These are phyloP conservation scores for Heliconius ethilla DNA, from an alignment of 2,888 invertebrate genomes.

Conservation along the genomic window DNA sequence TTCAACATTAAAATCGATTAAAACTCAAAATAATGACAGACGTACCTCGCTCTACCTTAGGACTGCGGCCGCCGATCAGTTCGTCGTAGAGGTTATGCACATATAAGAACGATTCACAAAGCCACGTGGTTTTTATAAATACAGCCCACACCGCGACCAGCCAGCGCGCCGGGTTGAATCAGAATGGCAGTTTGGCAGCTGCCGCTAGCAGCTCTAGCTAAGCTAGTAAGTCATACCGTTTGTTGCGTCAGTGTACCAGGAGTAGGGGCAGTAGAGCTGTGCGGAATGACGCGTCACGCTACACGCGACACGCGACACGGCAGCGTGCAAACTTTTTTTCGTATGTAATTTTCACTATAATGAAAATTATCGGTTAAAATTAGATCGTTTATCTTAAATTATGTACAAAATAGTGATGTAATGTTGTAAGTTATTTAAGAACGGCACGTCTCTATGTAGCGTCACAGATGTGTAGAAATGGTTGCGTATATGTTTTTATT, in stretches of 20 bases:
- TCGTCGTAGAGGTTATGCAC: constrained; percentile 51
- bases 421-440: not conserved
- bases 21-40: constrained; percentile 31
- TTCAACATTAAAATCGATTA: not conserved
- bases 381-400: not conserved
- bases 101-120: constrained; percentile 56
- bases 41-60: constrained; percentile 46
- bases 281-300: constrained; percentile 30
- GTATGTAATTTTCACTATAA: not conserved
- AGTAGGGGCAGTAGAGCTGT: constrained; percentile 35
- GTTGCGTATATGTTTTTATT: not conserved
- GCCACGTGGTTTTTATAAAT: constrained; percentile 72
- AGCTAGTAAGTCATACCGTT: constrained; percentile 56
- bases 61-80: constrained; percentile 23
- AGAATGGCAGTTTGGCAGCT: constrained; percentile 50
- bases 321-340: not conserved
- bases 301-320: constrained; percentile 23
- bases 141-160: constrained; percentile 58
- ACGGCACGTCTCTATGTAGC: constrained; percentile 6
- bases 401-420: not conserved
- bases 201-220: constrained; percentile 34
- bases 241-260: constrained; percentile 59
- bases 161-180: constrained; percentile 63
- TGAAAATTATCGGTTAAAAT: constrained; percentile 5
- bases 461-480: not conserved